Evolutionary conservation across 2,888 invertebrate genomes (phyloP), one percentile per base, ranked within the genome.

Genomic region (Metopia argyrocephala): DNA sequence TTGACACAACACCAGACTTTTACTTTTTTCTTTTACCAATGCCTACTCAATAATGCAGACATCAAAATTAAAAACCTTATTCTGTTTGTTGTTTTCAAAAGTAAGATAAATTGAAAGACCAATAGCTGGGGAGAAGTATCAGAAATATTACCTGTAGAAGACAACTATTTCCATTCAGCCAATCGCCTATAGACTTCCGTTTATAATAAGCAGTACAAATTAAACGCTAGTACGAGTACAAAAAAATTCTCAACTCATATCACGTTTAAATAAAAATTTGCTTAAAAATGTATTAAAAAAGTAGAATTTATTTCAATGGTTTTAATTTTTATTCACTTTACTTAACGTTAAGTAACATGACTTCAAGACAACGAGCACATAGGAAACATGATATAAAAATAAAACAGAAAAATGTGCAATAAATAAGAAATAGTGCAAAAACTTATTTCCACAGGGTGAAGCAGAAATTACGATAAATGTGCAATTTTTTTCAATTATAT

Each of bases 241-340:
- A n/a, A n/a, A 38, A 31, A 69, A 69, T 62, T 76, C 48, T 48
- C 48, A 62, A 69, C 70, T 70, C 70, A 31, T 57, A 76, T 70
- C 70, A 64, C 76, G 64, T 64, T 70, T n/a, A 38, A 76, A 76
- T 70, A 70, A 76, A 76, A 76, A 76, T 78, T 76, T 76, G 54
- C 71, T 78, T 71, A 78, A 78, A 78, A 78, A 73, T 73, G 66
- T 78, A 78, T 78, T 78, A 78, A 78, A 78, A 56, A 71, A 73
- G 54, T 66, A 61, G 65, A 70, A 79, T 70, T 79, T 70, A 75
- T 79, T 62, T 75, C 75, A 66, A 56, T 54, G 65, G 54, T 70
- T 75, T 79, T 79, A 75, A 75, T 45, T 70, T 79, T 78, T 78
- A 78, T 78, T 69, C 68, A 74, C 68, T 74, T 74, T 69, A 25